phyloP scores from a whole-genome alignment of 2,113 vertebrate genomes.

The Nyctibius bracteatus region DNA sequence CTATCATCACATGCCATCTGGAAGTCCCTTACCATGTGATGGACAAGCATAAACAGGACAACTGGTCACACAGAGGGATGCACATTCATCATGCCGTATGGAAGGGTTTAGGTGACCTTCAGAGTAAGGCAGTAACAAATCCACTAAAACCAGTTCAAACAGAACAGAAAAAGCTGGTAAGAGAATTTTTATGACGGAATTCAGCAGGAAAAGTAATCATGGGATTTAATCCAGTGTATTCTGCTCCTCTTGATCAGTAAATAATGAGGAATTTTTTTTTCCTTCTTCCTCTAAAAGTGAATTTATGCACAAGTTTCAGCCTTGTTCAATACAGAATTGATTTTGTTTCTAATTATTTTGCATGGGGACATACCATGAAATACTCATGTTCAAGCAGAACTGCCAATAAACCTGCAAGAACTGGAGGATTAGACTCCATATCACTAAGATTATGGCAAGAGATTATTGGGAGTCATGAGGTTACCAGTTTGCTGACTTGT shows the following conservation, averaged over 20 bases:
- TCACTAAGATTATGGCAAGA: background rate
- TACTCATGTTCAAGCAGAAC: background rate
- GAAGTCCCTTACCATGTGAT: background rate
- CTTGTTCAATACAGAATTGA: background rate
- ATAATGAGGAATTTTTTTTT: background rate
- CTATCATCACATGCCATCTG: background rate
- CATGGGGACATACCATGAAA: background rate
- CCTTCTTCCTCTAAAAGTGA: background rate
- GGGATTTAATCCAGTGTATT: background rate
- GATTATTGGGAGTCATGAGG: background rate
- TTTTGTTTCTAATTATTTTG: background rate
- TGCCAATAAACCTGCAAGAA: background rate
- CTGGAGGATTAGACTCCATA: background rate
- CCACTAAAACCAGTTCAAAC: background rate
- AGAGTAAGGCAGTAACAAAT: background rate
- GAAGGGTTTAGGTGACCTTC: background rate
- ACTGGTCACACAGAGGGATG: background rate
- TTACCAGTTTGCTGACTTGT: constrained; percentile 7
- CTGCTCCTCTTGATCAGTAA: background rate
- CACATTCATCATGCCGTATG: background rate
- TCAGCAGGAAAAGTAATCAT: background rate
- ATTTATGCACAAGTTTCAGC: background rate
- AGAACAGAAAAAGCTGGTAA: background rate
- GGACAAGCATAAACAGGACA: background rate
- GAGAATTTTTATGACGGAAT: background rate